Percentiles rank a stretch among this genome's conserved stretches.
Evolutionary conservation across 2,113 vertebrate genomes (phyloP).

Genomic region (Petroica traversi): DNA sequence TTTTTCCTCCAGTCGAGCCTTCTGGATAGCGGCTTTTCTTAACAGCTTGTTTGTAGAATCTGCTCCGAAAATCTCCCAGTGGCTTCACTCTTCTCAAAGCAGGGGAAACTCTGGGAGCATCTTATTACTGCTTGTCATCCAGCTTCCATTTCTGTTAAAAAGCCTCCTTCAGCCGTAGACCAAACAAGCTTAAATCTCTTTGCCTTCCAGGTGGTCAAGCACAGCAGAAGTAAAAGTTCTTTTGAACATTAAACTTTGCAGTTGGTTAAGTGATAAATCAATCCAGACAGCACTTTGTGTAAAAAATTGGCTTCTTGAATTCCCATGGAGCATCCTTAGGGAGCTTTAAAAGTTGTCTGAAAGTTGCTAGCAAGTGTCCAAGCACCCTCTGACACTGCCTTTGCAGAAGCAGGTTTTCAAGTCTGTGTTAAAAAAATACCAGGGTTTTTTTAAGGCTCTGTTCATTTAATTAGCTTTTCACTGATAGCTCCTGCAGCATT

Average conservation of each 20-base stretch:
- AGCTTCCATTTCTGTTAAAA: not conserved
- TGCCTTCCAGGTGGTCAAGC: not conserved
- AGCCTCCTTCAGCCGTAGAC: rapidly evolving
- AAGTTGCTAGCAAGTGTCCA: not conserved
- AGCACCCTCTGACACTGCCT: not conserved
- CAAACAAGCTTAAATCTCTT: not conserved
- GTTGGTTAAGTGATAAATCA: not conserved
- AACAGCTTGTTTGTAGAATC: slow-evolving; percentile 37
- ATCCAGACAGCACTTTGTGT: not conserved
- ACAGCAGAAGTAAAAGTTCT: not conserved
- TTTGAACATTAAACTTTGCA: not conserved
- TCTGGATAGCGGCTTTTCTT: slow-evolving; percentile 8
- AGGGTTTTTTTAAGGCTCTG: not conserved
- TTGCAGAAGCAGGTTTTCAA: not conserved
- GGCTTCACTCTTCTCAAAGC: not conserved
- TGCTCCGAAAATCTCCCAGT: not conserved
- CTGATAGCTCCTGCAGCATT: not conserved
- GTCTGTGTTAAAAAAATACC: not conserved
- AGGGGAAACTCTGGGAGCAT: not conserved
- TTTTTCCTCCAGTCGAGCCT: slow-evolving; percentile 37
- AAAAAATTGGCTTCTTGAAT: not conserved
- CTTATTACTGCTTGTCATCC: not conserved
- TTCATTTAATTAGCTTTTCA: not conserved
- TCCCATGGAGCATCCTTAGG: not conserved
- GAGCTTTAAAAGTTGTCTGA: not conserved